Percentiles rank a stretch among this genome's conserved stretches.
phyloP scores from a whole-genome alignment of 2,888 invertebrate species.

The Andrena trimmerana region DNA sequence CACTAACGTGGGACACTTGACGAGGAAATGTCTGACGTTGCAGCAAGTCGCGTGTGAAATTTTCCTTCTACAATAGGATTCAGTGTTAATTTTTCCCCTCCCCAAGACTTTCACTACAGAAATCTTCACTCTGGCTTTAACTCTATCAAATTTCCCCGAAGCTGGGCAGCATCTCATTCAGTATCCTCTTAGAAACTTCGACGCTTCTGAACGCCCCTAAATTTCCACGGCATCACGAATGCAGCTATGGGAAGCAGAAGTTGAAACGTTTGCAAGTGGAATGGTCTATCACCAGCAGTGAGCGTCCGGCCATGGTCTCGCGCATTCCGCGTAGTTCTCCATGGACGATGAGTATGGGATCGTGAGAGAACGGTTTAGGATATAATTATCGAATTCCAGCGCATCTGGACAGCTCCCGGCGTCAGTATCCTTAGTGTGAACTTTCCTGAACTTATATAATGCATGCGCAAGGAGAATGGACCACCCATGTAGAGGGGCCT shows the following conservation, averaged over 20 bases:
- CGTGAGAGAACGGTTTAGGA: constrained; percentile 60
- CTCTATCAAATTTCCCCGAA: too few species aligned
- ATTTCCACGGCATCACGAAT: background rate
- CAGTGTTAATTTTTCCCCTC: background rate
- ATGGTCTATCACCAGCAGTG: background rate
- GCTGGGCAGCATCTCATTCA: too few species aligned
- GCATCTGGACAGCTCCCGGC: constrained; percentile 53
- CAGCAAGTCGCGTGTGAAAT: background rate
- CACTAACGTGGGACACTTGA: background rate
- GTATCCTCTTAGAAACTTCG: too few species aligned
- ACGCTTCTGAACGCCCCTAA: too few species aligned
- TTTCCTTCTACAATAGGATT: background rate
- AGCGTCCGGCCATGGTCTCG: background rate
- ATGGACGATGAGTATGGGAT: background rate
- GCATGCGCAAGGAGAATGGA: constrained; percentile 83
- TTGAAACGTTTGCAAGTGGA: too few species aligned
- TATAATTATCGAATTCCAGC: constrained; percentile 67
- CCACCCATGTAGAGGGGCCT: constrained; percentile 83
- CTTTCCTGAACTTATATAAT: constrained; percentile 79
- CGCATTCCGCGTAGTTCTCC: background rate
- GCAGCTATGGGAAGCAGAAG: background rate
- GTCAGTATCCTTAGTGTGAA: constrained; percentile 70
- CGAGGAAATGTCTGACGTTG: background rate
- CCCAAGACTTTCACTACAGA: too few species aligned
- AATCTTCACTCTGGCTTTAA: too few species aligned